Base-by-base conservation (phyloP, 35 echinoderm and acorn worm species). In the Heliocidaris erythrogramma region DNA sequence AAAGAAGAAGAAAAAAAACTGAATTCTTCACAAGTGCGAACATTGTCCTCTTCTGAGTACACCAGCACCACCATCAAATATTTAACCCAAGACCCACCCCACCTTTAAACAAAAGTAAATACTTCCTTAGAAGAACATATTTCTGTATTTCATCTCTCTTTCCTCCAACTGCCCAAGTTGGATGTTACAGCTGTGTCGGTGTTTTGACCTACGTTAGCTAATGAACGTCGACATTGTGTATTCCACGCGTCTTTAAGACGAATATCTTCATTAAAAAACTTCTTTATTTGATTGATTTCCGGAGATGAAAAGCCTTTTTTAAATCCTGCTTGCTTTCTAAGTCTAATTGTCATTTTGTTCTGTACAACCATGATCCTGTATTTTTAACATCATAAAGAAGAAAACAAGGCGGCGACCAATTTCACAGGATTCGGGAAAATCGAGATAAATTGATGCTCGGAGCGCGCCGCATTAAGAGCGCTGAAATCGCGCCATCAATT, bases 351-450 rank as follows among this genome's bases (percentile, higher is more conserved):
- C 87, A 89, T 89, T 89, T 48, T 35, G 31, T 78, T 89, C 21
- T 48, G 87, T 89, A 48, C 31, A 7, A 47, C 87, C 87, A 89
- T 89, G 87, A 89, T 89, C 87, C 87, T 18, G 14, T 48, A n/a
- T 32, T 32, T 89, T n/a, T 89, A 32, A 89, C 31, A 48, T 47
- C 13, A 27, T 47, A 13, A 89, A 89, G 47, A 89, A 48, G 87
- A 48, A 32, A 89, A 48, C 12, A 48, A 27, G 42, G 87, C 87
- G 87, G 87, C 87, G 87, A 32, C 31, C 87, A 89, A 89, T 89
- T 89, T 89, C 87, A 89, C 87, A 89, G 87, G 87, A 89, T 89
- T 89, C 87, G 87, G 87, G 87, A 32, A 89, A 89, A 89, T 89
- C 87, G 87, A 89, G 87, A 89, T 48, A 89, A 89, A 89, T 89